Conservation (phyloP, 2,113 vertebrate genomes). For the Megaceryle torquata region DNA sequence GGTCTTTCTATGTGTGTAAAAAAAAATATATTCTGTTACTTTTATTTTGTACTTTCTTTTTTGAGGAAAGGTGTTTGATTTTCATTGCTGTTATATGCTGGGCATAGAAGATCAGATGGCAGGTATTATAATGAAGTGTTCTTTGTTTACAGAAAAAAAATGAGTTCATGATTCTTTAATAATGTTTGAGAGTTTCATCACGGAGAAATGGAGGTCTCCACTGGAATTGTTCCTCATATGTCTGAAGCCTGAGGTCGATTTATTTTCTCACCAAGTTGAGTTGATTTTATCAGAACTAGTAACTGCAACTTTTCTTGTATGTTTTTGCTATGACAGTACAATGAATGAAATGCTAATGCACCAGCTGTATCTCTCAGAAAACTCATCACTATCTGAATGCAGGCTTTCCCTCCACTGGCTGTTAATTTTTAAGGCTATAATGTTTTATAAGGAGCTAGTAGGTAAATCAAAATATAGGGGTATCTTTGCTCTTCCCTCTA, state of each 20-base stretch:
- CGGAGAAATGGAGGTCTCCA: neutral
- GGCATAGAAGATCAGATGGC: neutral
- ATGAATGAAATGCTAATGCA: neutral
- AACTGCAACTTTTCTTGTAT: neutral
- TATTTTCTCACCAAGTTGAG: neutral
- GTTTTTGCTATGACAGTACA: neutral
- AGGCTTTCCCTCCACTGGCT: neutral
- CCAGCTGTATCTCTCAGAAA: neutral
- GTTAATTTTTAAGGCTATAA: neutral
- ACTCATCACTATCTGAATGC: neutral
- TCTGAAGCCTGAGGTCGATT: neutral
- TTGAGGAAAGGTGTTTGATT: neutral
- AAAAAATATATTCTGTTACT: neutral
- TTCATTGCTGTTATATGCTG: neutral
- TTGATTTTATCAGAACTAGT: neutral
- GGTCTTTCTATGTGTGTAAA: neutral
- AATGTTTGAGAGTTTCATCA: constrained; percentile 11
- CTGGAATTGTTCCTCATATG: neutral
- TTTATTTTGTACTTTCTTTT: neutral
- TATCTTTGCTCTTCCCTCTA: neutral
- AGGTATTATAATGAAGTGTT: constrained; percentile 12
- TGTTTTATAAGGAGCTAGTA: neutral
- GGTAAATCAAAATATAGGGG: neutral
- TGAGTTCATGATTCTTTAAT: constrained; percentile 42
- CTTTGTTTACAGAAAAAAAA: constrained; percentile 36